Evolutionary conservation across 2,113 vertebrate genomes (phyloP).

Genomic region (Paradoxurus hermaphroditus): DNA sequence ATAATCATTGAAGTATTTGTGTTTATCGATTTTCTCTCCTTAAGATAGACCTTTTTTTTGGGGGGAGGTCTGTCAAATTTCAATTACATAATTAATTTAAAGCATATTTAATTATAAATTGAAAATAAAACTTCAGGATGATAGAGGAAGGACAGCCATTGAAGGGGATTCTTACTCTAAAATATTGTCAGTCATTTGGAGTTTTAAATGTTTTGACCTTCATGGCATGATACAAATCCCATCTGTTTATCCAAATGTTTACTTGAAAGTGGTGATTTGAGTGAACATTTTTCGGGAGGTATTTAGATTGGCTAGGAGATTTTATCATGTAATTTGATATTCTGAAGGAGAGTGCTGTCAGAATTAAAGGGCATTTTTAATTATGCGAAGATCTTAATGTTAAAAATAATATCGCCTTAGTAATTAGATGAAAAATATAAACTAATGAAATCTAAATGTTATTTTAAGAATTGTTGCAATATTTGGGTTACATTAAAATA

Average conservation of each 20-base stretch:
- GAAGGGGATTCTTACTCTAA: background rate
- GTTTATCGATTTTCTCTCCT: background rate
- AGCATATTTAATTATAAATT: background rate
- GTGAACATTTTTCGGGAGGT: background rate
- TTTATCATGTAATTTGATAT: background rate
- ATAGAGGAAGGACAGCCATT: background rate
- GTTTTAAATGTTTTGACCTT: background rate
- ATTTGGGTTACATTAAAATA: background rate
- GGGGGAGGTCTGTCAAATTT: background rate
- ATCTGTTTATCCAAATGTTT: constrained; percentile 29
- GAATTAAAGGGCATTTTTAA: background rate
- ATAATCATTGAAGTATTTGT: background rate
- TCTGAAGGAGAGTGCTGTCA: background rate
- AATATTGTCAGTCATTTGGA: background rate
- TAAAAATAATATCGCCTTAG: background rate
- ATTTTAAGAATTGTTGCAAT: background rate
- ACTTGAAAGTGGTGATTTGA: background rate
- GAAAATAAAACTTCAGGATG: background rate
- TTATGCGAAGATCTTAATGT: background rate
- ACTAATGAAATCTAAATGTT: background rate
- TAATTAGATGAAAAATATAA: background rate
- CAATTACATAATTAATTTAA: background rate
- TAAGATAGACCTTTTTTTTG: background rate
- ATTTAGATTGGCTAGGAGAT: background rate
- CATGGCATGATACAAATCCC: background rate